Conservation (phyloP, 2,113 vertebrate species). For the Gymnogyps californianus region DNA sequence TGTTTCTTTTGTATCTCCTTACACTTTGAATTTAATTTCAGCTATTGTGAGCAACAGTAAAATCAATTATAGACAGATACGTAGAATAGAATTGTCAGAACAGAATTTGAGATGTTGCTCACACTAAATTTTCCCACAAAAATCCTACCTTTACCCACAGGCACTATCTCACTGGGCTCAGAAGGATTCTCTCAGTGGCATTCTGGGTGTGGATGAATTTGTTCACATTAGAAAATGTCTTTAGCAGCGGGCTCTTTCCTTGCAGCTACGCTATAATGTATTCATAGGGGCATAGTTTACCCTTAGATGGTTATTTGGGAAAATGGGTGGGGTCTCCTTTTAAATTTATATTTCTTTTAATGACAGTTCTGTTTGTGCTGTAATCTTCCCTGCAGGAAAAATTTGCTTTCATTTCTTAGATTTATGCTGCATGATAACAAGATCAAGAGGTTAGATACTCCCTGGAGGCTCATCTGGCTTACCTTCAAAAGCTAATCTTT, state of each 20-base stretch:
- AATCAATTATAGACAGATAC: background rate
- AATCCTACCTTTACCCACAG: background rate
- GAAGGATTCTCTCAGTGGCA: background rate
- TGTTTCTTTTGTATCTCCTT: constrained; percentile 25
- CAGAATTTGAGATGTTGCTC: background rate
- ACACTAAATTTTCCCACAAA: background rate
- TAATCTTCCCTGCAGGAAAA: background rate
- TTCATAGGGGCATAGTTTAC: background rate
- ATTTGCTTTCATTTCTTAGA: background rate
- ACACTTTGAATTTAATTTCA: constrained; percentile 18
- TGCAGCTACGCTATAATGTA: background rate
- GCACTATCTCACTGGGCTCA: background rate
- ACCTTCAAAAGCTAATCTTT: background rate
- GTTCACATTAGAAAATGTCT: background rate
- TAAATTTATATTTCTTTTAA: background rate
- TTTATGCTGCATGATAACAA: background rate
- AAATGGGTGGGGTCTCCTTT: background rate
- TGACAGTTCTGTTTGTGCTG: background rate
- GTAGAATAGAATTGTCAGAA: background rate
- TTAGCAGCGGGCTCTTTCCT: background rate
- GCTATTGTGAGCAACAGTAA: background rate
- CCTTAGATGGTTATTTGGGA: background rate
- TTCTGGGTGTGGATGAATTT: background rate
- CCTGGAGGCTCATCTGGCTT: constrained; percentile 16
- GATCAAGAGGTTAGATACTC: constrained; percentile 30